Conservation (phyloP, 2,888 invertebrate species). For the Eupithecia subumbrata region DNA sequence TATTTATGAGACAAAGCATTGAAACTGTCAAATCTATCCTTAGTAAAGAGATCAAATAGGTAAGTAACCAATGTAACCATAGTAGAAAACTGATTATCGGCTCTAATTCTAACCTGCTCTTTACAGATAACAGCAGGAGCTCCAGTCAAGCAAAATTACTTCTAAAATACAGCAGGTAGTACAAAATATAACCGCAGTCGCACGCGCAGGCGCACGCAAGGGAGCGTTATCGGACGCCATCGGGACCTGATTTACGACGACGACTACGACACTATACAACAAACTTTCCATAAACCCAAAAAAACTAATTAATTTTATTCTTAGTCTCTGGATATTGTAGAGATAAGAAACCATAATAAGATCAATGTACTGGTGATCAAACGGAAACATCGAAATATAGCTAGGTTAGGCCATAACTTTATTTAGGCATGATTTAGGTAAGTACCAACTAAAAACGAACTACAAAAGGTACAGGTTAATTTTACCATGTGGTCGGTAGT, state of each 20-base stretch:
- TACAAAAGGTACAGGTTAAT: not conserved
- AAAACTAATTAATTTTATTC: slow-evolving; percentile 6
- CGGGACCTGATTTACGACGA: slow-evolving; percentile 73
- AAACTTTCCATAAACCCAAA: slow-evolving; percentile 41
- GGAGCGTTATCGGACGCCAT: slow-evolving; percentile 75
- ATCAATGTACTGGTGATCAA: not conserved
- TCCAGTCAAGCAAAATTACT: slow-evolving; percentile 10
- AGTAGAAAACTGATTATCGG: not conserved
- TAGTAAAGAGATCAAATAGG: not conserved
- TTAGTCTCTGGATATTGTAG: not conserved
- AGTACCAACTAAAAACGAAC: not conserved
- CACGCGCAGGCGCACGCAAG: slow-evolving; percentile 61
- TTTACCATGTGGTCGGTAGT: not conserved
- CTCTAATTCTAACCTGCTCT: slow-evolving; percentile 14
- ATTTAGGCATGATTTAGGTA: not conserved
- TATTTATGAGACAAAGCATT: not conserved
- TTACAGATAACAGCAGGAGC: slow-evolving; percentile 14
- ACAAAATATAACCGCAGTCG: slow-evolving; percentile 29
- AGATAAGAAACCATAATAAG: not conserved
- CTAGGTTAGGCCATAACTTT: not conserved
- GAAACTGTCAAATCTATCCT: not conserved
- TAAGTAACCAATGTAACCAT: not conserved
- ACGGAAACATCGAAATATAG: not conserved
- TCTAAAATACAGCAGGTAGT: slow-evolving; percentile 3
- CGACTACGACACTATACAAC: slow-evolving; percentile 58